These are phyloP conservation scores for Vanacampus margaritifer DNA, from an alignment of 2,113 vertebrate species.

Conservation along the genomic window DNA sequence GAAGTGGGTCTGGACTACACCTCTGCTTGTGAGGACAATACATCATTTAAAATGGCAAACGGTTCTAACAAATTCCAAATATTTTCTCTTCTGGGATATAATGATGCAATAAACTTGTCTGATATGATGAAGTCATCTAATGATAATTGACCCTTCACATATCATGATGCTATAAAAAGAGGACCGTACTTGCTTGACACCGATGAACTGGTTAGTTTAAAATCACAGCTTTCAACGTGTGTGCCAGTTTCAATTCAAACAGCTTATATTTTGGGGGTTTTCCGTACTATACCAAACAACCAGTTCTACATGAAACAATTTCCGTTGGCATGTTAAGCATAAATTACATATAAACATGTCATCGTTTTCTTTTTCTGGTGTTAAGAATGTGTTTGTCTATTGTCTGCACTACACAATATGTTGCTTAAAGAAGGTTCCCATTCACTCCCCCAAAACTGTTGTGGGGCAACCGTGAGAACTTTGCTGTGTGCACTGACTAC, in stretches of 20 bases:
- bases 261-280: neutral
- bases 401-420: neutral
- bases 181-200: too few relatives aligned
- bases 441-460: neutral
- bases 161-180: too few relatives aligned
- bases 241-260: neutral
- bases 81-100: too few relatives aligned
- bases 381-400: neutral
- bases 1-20: too few relatives aligned
- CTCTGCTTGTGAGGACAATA: neutral
- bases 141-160: too few relatives aligned
- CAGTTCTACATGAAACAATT: neutral
- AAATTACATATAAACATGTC: neutral
- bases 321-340: neutral
- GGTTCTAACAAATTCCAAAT: too few relatives aligned
- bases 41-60: neutral
- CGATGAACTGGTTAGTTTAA: neutral
- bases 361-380: neutral
- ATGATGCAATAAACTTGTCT: too few relatives aligned
- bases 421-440: neutral
- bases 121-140: too few relatives aligned
- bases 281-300: neutral
- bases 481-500: conserved; percentile 4
- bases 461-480: conserved; percentile 2
- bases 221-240: neutral